Base-by-base conservation (phyloP, 2,113 vertebrate genomes). In the Deroptyus accipitrinus region DNA sequence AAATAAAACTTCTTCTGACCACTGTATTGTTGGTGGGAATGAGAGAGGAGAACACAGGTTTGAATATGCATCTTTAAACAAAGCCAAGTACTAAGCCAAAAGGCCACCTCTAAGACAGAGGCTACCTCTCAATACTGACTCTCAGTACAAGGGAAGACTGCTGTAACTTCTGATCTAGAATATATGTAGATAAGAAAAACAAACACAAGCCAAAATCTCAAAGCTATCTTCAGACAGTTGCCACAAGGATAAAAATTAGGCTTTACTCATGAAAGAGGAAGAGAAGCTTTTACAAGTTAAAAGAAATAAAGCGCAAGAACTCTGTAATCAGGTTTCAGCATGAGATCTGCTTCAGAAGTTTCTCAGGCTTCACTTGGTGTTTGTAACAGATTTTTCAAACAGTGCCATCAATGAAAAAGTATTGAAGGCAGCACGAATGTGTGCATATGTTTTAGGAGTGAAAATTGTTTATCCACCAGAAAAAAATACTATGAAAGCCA, bases 1-100 rank as follows among this genome's bases (percentile, higher is more conserved):
- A 96, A 96, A 92, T 83, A 93, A 94, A 95, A 88, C 85, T 83
- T 92, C 64, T 95, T 83, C 87, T 92, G 41, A 35, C 54, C 70
- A 75, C 66, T 77, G 86, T 68, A 88, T 93, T 94, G 86, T 93
- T 90, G 73, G 59, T 74, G 68, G 63, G 88, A 84, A 80, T 37
- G n/a, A 76, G 52, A 89, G 62, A 78, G 67, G 74, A 59, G 83
- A 91, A 68, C 63, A 79, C 48, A 51, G 20, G 57, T 82, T 92
- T 97, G 92, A 94, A 96, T 97, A 95, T 90, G 92, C 90, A 88
- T 46, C 89, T 77, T 90, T 37, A 83, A 88, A 95, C 92, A 96
- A 97, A 95, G 88, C 80, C 88, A 97, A 91, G 69, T 76, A 91
- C 85, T 78, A 70, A 90, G 76, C 74, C 82, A 91, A 87, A 95